Conservation (phyloP, 2,113 vertebrate genomes). For the Piaya cayana region DNA sequence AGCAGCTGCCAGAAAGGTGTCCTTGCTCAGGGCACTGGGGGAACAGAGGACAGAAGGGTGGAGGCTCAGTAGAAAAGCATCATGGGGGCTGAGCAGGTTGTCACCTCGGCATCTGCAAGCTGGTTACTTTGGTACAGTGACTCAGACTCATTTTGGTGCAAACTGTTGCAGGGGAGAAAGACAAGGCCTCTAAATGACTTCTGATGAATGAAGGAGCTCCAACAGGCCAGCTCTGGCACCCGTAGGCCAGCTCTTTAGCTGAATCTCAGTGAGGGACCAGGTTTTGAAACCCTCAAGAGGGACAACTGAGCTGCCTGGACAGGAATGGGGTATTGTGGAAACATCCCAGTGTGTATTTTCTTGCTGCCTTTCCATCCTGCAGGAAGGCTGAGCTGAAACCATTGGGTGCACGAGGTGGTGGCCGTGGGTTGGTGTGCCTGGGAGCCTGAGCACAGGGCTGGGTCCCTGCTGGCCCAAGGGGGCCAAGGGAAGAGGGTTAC, state of each 20-base stretch:
- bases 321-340: rapidly evolving
- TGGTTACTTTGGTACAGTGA: not conserved
- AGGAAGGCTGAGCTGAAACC: not conserved
- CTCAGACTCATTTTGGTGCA: not conserved
- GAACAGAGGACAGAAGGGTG: not conserved
- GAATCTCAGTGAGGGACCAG: not conserved
- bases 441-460: not conserved
- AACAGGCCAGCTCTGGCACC: not conserved
- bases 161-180: not conserved
- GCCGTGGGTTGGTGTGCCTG: not conserved
- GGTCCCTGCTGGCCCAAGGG: not conserved
- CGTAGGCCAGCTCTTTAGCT: not conserved
- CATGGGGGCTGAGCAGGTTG: not conserved
- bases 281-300: not conserved
- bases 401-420: not conserved
- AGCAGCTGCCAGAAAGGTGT: not conserved
- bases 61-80: not conserved
- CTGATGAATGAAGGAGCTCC: not conserved
- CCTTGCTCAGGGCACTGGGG: not conserved
- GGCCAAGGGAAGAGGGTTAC: rapidly evolving
- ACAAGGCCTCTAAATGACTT: not conserved
- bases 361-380: not conserved
- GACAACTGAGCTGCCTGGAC: not conserved
- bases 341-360: rapidly evolving
- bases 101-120: not conserved